Evolutionary conservation across 2,113 vertebrate species (phyloP).

Genomic region (Numenius arquata): DNA sequence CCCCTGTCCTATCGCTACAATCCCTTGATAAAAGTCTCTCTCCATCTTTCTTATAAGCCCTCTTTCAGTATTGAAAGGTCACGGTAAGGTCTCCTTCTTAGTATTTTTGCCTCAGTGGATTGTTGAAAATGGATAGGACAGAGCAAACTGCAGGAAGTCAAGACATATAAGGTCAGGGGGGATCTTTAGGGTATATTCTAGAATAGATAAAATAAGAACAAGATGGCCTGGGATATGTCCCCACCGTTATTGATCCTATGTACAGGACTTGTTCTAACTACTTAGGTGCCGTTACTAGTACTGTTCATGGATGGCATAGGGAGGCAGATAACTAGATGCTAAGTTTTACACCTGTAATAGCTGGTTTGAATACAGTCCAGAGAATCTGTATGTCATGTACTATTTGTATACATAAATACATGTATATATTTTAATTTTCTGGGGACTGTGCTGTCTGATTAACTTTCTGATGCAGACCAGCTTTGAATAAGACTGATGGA

Average conservation of each 20-base stretch:
- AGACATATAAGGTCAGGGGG: not conserved
- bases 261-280: not conserved
- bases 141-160: not conserved
- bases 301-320: not conserved
- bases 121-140: not conserved
- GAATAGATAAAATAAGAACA: not conserved
- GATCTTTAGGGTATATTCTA: not conserved
- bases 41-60: not conserved
- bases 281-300: not conserved
- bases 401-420: not conserved
- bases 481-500: not conserved
- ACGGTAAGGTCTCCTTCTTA: not conserved
- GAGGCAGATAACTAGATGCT: not conserved
- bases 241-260: rapidly evolving
- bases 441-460: not conserved
- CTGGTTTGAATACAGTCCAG: not conserved
- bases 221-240: not conserved
- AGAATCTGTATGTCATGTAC: not conserved
- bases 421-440: not conserved
- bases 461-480: not conserved
- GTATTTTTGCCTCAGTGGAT: not conserved
- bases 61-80: not conserved
- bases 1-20: not conserved
- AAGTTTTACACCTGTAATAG: not conserved
- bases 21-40: not conserved